Percentiles rank a stretch among this genome's conserved stretches.
Evolutionary conservation across 2,113 vertebrate species (phyloP).

Genomic region (Polyodon spathula): DNA sequence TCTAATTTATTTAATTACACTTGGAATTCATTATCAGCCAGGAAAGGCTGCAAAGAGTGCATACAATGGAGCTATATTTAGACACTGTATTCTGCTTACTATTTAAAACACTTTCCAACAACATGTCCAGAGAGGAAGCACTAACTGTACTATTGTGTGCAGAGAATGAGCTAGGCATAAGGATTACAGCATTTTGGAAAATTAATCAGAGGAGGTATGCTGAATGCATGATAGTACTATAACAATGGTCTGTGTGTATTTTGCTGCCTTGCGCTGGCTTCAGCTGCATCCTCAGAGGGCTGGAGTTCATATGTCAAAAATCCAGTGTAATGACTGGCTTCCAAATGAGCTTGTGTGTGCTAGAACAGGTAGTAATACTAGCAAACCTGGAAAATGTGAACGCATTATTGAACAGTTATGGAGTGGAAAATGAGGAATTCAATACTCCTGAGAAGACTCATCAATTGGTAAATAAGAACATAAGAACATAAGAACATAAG

Average conservation of each 20-base stretch:
- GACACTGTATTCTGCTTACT: constrained; percentile 32
- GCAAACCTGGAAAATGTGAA: too few species aligned
- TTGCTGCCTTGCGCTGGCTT: constrained; percentile 3
- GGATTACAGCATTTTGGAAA: background rate
- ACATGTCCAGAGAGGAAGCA: constrained; percentile 15
- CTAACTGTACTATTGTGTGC: constrained; percentile 1
- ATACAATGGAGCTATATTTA: constrained; percentile 46
- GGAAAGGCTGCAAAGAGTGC: constrained; percentile 39
- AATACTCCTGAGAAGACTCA: too few species aligned
- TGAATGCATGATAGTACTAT: background rate
- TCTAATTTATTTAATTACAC: constrained; percentile 47
- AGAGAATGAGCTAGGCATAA: background rate
- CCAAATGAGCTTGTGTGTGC: too few species aligned
- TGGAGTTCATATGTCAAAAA: background rate
- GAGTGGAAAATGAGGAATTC: too few species aligned
- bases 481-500: too few species aligned
- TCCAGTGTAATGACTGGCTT: too few species aligned
- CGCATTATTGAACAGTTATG: too few species aligned
- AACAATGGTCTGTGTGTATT: background rate
- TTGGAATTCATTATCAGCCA: constrained; percentile 46
- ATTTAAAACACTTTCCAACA: constrained; percentile 8
- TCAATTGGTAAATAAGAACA: too few species aligned
- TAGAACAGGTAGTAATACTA: too few species aligned
- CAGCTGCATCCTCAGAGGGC: background rate
- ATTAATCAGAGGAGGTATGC: background rate